Percentiles rank a stretch among this genome's conserved stretches.
phyloP scores from a whole-genome alignment of 2,113 vertebrate species.

The Laterallus jamaicensis region DNA sequence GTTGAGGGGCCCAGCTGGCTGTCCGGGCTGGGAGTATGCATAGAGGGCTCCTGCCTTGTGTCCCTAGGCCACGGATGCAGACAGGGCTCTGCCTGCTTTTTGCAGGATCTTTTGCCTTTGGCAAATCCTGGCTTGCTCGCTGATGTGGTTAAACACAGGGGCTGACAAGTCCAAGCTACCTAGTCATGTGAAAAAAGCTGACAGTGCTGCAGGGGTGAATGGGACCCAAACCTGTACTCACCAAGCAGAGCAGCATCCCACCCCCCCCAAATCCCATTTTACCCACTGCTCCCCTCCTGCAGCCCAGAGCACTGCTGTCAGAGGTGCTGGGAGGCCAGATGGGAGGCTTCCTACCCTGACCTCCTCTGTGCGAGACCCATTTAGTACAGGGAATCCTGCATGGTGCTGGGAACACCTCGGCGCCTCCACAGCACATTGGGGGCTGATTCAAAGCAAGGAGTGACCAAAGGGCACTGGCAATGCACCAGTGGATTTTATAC shows the following conservation, averaged over 20 bases:
- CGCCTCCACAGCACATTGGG: not conserved
- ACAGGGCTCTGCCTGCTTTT: not conserved
- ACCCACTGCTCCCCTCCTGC: not conserved
- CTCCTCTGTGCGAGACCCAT: not conserved
- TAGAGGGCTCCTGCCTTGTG: not conserved
- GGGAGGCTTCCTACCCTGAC: not conserved
- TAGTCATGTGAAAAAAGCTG: fast-evolving
- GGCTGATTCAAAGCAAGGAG: not conserved
- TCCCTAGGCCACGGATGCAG: not conserved
- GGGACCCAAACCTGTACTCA: not conserved
- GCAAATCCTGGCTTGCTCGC: not conserved
- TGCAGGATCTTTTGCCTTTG: not conserved
- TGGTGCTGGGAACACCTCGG: fast-evolving
- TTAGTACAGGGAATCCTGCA: not conserved
- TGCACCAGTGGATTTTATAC: not conserved
- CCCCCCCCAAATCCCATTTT: not conserved
- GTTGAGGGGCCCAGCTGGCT: not conserved
- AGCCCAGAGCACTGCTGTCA: not conserved
- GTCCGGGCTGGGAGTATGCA: not conserved
- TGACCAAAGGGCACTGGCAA: not conserved
- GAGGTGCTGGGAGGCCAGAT: not conserved
- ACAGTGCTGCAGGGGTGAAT: not conserved
- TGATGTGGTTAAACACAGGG: not conserved
- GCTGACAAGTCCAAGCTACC: not conserved
- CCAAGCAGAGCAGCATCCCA: not conserved